A percentile compares a stretch with the other conserved stretches of the same genome.
phyloP scores from a whole-genome alignment of 2,797 vertebrate genomes.

The Peromyscus melanophrys region DNA sequence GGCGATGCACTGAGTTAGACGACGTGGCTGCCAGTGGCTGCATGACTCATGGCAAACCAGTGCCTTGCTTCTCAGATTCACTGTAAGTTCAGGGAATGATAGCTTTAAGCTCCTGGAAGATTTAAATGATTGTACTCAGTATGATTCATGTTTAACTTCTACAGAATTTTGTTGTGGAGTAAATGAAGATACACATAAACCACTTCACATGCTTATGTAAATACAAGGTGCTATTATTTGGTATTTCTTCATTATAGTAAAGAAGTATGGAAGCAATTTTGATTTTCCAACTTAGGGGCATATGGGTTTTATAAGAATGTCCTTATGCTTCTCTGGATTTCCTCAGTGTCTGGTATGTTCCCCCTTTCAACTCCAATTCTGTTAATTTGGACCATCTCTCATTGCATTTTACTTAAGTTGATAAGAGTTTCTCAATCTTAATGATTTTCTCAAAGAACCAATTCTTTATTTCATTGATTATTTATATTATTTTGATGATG shows the following conservation, averaged over 20 bases:
- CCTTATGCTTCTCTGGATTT: neutral
- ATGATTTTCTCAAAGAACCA: neutral
- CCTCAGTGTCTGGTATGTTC: too few relatives aligned
- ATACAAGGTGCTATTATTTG: neutral
- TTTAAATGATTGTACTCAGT: neutral
- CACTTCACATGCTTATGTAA: neutral
- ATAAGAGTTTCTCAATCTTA: neutral
- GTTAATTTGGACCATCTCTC: neutral
- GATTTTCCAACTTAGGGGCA: neutral
- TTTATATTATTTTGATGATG: neutral
- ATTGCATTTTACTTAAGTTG: neutral
- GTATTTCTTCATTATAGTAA: constrained; percentile 2
- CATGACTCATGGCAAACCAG: neutral
- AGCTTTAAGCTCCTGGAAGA: neutral
- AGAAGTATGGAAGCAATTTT: neutral
- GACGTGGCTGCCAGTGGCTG: neutral
- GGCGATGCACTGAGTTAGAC: neutral
- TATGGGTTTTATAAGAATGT: neutral
- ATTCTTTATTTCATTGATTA: neutral
- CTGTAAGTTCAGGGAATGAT: neutral
- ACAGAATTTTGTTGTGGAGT: neutral
- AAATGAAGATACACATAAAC: constrained; percentile 34
- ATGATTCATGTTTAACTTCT: neutral
- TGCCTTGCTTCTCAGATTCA: neutral
- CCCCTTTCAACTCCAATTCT: neutral